A percentile compares a stretch with the other conserved stretches of the same genome.
Conservation (phyloP, 1,140 invertebrate genomes). For the Polyergus mexicanus region DNA sequence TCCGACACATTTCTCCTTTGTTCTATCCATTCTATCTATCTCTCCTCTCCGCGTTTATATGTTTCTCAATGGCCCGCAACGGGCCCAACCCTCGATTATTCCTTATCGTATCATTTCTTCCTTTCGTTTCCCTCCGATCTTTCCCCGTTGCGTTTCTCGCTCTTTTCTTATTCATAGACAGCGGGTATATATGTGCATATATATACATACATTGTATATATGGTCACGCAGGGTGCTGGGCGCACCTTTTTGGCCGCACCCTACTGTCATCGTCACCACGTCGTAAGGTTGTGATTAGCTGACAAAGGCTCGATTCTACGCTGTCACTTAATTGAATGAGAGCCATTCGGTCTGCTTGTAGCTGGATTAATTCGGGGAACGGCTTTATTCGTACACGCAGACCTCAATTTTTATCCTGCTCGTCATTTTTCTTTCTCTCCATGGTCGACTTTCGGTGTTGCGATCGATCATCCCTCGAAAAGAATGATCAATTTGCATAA, state of each 20-base stretch:
- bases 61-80: conserved; percentile 67
- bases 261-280: conserved; percentile 62
- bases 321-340: conserved; percentile 63
- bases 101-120: conserved; percentile 31
- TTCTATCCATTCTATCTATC: conserved; percentile 71
- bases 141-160: conserved; percentile 5
- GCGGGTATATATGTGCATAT: background rate
- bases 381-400: conserved; percentile 22
- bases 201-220: conserved; percentile 9
- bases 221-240: conserved; percentile 60
- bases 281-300: conserved; percentile 49
- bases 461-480: background rate
- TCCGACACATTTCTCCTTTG: conserved; percentile 72
- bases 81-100: conserved; percentile 72
- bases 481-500: conserved; percentile 37
- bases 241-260: conserved; percentile 77
- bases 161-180: conserved; percentile 48
- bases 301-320: conserved; percentile 55
- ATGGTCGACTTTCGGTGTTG: background rate
- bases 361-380: conserved; percentile 56
- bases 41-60: conserved; percentile 47
- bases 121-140: background rate
- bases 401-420: background rate
- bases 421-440: background rate
- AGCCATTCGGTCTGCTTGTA: conserved; percentile 26